A percentile compares a stretch with the other conserved stretches of the same genome.
Evolutionary conservation across 2,797 vertebrate genomes (phyloP).

Genomic region (Peromyscus nudipes): DNA sequence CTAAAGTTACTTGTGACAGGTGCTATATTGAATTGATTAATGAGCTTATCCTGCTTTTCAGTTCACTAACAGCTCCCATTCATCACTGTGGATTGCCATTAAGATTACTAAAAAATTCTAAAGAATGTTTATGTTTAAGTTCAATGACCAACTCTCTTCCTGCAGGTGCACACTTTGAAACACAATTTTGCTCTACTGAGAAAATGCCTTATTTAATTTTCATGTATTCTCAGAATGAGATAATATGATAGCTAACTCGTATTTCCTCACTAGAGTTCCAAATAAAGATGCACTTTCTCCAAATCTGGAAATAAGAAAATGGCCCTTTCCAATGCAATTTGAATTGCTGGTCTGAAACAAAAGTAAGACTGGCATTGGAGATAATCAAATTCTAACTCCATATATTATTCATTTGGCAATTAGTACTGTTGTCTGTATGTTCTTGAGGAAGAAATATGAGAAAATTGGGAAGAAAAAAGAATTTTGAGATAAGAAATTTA

Average conservation of each 20-base stretch:
- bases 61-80: constrained; percentile 77
- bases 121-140: constrained; percentile 61
- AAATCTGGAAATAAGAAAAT: constrained; percentile 45
- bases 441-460: constrained; percentile 63
- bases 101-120: constrained; percentile 77
- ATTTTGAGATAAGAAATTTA: constrained; percentile 25
- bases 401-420: constrained; percentile 71
- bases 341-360: constrained; percentile 62
- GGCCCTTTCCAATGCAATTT: constrained; percentile 64
- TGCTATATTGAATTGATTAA: constrained; percentile 84
- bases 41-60: constrained; percentile 73
- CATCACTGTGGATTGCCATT: constrained; percentile 82
- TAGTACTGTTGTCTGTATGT: constrained; percentile 38
- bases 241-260: constrained; percentile 61
- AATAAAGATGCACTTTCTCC: constrained; percentile 46
- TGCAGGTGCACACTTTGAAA: constrained; percentile 72
- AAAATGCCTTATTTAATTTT: constrained; percentile 74
- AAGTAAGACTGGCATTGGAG: constrained; percentile 66
- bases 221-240: constrained; percentile 64
- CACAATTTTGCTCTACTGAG: constrained; percentile 46
- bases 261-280: constrained; percentile 71
- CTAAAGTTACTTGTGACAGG: constrained; percentile 80
- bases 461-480: constrained; percentile 44
- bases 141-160: constrained; percentile 49
- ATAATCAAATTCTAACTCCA: constrained; percentile 63